phyloP scores from a whole-genome alignment of 2,888 invertebrate species.

The Hirtodrosophila cameraria region DNA sequence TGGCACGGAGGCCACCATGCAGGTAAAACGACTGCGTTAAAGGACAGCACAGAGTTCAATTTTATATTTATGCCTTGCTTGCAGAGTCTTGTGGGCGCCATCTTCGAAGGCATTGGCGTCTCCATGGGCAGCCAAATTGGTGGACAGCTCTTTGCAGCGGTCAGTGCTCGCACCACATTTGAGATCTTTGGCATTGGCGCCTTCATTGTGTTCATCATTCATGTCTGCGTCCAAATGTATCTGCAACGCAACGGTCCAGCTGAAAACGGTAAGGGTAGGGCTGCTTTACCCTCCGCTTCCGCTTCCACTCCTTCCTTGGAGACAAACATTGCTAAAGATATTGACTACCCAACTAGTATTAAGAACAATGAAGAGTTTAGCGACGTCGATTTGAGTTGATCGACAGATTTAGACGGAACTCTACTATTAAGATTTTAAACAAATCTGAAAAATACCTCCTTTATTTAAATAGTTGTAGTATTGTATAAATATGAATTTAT shows the following conservation, averaged over 20 bases:
- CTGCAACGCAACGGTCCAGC: conserved; percentile 71
- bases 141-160: conserved; percentile 88
- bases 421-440: neutral
- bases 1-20: conserved; percentile 94
- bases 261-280: conserved; percentile 74
- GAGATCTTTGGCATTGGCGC: conserved; percentile 89
- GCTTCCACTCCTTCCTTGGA: conserved; percentile 26
- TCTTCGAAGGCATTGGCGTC: conserved; percentile 94
- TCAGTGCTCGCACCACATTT: conserved; percentile 89
- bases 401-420: neutral
- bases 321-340: conserved; percentile 28
- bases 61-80: neutral
- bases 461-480: too few species aligned
- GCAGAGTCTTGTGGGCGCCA: conserved; percentile 92
- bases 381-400: conserved; percentile 72
- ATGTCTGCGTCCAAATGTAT: conserved; percentile 85
- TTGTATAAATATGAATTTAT: too few species aligned
- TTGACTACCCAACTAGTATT: conserved; percentile 22
- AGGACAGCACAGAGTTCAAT: neutral
- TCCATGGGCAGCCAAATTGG: conserved; percentile 91
- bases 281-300: conserved; percentile 33
- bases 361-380: conserved; percentile 59
- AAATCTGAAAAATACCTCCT: neutral
- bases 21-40: conserved; percentile 85
- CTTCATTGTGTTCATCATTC: conserved; percentile 86